These are phyloP conservation scores for Cyclargus thomasi DNA, from an alignment of 1,140 invertebrate species.

Conservation along the genomic window DNA sequence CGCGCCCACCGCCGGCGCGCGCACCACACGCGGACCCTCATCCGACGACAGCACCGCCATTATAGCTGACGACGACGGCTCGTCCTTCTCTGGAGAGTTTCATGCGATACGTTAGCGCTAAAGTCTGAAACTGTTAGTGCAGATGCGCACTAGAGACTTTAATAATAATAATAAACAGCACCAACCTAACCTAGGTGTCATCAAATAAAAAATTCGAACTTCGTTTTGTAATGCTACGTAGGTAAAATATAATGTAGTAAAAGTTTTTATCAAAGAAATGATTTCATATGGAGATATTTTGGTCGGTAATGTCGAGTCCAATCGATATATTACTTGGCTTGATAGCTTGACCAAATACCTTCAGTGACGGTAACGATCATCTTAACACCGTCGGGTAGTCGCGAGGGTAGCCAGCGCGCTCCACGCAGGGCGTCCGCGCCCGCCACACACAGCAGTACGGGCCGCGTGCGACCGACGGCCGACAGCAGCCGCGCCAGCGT, in stretches of 20 bases:
- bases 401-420: constrained; percentile 81
- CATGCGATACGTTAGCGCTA: background rate
- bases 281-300: no score
- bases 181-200: no score
- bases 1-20: constrained; percentile 53
- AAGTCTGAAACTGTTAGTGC: no score
- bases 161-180: no score
- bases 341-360: constrained; percentile 33
- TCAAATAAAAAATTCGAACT: no score
- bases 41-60: constrained; percentile 68
- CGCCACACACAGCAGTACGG: constrained; percentile 82
- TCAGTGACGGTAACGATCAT: constrained; percentile 83
- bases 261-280: no score
- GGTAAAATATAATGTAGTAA: no score
- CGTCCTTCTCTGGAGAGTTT: constrained; percentile 46
- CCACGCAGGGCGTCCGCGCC: constrained; percentile 78
- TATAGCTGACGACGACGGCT: constrained; percentile 62
- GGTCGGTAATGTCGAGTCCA: no score
- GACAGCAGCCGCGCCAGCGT: constrained; percentile 73
- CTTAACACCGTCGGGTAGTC: constrained; percentile 82
- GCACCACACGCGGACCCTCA: constrained; percentile 55
- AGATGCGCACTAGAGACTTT: no score
- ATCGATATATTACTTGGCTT: no score
- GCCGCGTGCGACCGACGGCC: constrained; percentile 74
- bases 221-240: no score